Evolutionary conservation across 2,113 vertebrate genomes (phyloP), one percentile per base, ranked within the genome.

Genomic region (Phoenicopterus ruber): DNA sequence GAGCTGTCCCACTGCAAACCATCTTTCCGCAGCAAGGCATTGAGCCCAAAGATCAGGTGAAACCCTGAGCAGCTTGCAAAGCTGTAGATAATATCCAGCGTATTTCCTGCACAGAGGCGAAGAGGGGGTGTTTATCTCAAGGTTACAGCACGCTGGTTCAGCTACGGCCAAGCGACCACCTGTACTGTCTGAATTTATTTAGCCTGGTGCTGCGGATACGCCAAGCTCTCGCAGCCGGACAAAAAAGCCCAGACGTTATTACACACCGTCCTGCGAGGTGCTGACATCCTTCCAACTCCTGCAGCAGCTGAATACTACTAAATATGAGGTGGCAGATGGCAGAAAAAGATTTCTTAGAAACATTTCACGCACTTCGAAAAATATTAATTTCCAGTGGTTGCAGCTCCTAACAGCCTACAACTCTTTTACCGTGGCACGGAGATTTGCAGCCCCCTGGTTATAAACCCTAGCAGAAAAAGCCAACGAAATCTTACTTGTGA

Each of bases 21-120:
- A 0, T 57, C 66, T 1, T 97, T 99, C 79, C 99, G 93, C 44
- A 99, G 97, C 95, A 99, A 96, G 14, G 99, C 99, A 1, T 99
- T 99, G 28, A 99, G 98, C 44, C 99, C 99, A n/a, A 99, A 99
- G 96, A 99, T 97, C 73, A 99, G 97, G 38, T 99, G 96, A 82
- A 99, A 85, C 22, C 98, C 98, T 0, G 99, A 98, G 94, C 99
- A 99, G 88, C 95, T 98, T 28, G 98, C 96, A 97, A 99, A 99
- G 71, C 94, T 95, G 66, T 99, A 97, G 80, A 99, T 98, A 93
- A 98, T 98, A 92, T 99, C 99, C 63, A 99, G 92, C 0, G 99
- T 98, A 36, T 94, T 93, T 95, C 97, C 99, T 99, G 95, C 9
- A 21, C 32, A 36, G 52, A 59, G 61, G 59, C 62, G 38, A 86